These are phyloP conservation scores for Lytechinus pictus DNA, from an alignment of 35 echinoderm and acorn worm genomes.

Conservation along the genomic window DNA sequence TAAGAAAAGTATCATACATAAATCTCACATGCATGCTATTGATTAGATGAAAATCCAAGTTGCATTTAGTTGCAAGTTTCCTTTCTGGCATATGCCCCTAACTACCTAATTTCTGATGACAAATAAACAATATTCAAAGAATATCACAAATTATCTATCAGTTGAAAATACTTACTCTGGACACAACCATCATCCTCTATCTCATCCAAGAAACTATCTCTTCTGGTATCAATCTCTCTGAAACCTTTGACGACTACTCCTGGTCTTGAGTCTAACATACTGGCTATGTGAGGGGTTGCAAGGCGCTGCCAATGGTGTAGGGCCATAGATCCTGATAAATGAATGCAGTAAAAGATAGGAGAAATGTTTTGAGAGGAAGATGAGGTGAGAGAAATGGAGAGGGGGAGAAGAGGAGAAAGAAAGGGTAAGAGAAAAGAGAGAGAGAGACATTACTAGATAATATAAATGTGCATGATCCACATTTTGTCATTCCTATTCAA, in stretches of 20 bases:
- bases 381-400: neutral
- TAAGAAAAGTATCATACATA: too few relatives aligned
- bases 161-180: constrained; percentile 42
- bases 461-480: too few relatives aligned
- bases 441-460: neutral
- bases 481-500: neutral
- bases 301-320: constrained; percentile 97
- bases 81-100: too few relatives aligned
- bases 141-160: too few relatives aligned
- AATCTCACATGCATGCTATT: too few relatives aligned
- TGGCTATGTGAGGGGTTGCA: constrained; percentile 98
- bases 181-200: constrained; percentile 94
- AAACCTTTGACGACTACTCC: constrained; percentile 94
- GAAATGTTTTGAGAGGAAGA: neutral
- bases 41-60: too few relatives aligned
- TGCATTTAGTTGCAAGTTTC: too few relatives aligned
- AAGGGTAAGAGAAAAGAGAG: neutral
- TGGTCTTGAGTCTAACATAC: constrained; percentile 92
- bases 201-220: constrained; percentile 72
- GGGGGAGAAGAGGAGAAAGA: neutral
- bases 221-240: constrained; percentile 77
- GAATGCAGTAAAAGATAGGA: neutral
- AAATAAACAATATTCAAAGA: too few relatives aligned
- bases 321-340: constrained; percentile 85
- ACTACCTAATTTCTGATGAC: too few relatives aligned